A percentile compares a stretch with the other conserved stretches of the same genome.
phyloP scores from a whole-genome alignment of 2,888 invertebrate genomes.

The Torymus texanus region DNA sequence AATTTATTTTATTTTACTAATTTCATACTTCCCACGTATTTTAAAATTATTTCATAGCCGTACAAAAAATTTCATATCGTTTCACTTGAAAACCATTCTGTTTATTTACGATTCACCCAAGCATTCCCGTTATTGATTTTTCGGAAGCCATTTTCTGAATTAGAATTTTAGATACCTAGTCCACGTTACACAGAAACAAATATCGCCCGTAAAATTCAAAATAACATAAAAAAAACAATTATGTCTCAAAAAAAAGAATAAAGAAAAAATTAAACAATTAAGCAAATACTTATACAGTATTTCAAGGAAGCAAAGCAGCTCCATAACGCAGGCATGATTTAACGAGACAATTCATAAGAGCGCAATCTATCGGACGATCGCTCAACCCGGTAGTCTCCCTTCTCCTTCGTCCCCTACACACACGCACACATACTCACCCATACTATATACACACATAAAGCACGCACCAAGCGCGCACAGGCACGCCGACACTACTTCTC shows the following conservation, averaged over 20 bases:
- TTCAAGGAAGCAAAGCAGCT: conserved; percentile 21
- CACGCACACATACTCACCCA: not conserved
- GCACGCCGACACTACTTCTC: conserved; percentile 15
- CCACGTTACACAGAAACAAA: not conserved
- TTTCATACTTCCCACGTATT: no score
- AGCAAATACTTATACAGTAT: no score
- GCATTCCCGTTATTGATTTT: not conserved
- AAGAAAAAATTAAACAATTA: not conserved
- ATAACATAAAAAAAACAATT: no score
- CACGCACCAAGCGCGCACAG: not conserved
- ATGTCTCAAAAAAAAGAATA: not conserved
- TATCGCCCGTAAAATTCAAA: no score
- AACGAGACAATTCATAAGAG: conserved; percentile 59
- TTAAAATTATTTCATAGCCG: no score
- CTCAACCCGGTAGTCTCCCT: conserved; percentile 71
- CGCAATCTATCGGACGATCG: conserved; percentile 72
- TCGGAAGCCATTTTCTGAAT: not conserved
- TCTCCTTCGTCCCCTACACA: conserved; percentile 47
- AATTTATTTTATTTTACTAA: no score
- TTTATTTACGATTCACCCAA: no score
- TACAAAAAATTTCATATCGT: no score
- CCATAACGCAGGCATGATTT: conserved; percentile 47
- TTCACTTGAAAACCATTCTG: no score
- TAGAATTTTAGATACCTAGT: not conserved
- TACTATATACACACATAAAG: no score